Conservation (phyloP, 2,113 vertebrate species). For the Erythrolamprus reginae region DNA sequence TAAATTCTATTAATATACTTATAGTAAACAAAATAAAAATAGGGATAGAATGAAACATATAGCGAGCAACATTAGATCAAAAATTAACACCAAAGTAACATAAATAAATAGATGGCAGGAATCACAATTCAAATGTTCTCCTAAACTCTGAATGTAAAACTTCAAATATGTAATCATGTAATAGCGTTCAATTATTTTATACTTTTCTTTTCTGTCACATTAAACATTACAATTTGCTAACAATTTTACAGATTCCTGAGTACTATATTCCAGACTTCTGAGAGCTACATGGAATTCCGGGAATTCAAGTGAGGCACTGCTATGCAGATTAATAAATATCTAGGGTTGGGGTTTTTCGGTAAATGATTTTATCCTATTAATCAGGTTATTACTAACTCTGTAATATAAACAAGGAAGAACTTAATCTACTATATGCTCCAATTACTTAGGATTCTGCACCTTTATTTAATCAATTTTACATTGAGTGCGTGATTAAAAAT, state of each 20-base stretch:
- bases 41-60: background rate
- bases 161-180: background rate
- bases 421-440: constrained; percentile 5
- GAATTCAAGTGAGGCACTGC: background rate
- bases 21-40: background rate
- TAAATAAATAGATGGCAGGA: background rate
- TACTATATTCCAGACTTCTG: background rate
- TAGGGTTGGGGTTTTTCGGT: background rate
- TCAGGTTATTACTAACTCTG: constrained; percentile 14
- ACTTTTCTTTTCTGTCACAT: background rate
- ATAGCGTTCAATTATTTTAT: background rate
- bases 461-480: constrained; percentile 46
- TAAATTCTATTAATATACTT: background rate
- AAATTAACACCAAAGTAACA: background rate
- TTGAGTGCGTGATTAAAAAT: constrained; percentile 25
- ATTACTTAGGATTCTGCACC: constrained; percentile 32
- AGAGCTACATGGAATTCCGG: background rate
- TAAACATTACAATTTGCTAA: background rate
- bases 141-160: background rate
- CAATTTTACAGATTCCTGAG: background rate
- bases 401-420: constrained; percentile 8
- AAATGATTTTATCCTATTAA: background rate
- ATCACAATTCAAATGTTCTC: background rate
- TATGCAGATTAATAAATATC: background rate
- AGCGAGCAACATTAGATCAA: background rate